Evolutionary conservation across 2,113 vertebrate genomes (phyloP), one percentile per base, ranked within the genome.

Genomic region (Cairina moschata): DNA sequence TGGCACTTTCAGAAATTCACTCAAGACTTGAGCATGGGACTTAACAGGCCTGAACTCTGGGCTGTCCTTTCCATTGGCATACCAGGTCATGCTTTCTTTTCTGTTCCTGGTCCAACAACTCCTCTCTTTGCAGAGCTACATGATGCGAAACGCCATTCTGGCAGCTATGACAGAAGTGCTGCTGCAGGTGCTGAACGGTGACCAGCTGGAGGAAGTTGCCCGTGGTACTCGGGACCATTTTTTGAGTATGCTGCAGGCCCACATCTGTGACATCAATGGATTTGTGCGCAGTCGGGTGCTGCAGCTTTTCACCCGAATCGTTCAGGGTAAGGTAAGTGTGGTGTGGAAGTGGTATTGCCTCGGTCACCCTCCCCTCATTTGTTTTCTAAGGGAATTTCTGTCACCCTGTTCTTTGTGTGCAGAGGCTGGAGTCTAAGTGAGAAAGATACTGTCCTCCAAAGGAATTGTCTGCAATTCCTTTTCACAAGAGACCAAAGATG

Each of bases 91-190:
- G 8, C 25, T 28, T 31, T 48, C 46, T 76, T 59, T 25, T 56
- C 67, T 65, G 14, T 31, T 62, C 13, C 13, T 74, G 4, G 13
- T 62, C 71, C 7, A 79, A 11, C 26, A 15, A 5, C 34, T 83
- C 17, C 15, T 80, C 62, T 72, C 69, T 68, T 88, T 95, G 36
- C 95, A 99, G 99, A 99, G 97, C 78, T 98, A 99, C 42, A 60
- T 77, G 48, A 98, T 99, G 98, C 98, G 99, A 59, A 99, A 99
- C 29, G 99, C 99, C 1, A 91, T 99, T 80, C 98, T 99, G 29
- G 96, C 98, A 1, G 98, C 99, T 13, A 98, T 99, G 95, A 98
- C 99, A 5, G 99, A 99, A 88, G 97, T 98, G 82, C 94, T 99
- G 26, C 90, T 99, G 8, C 98, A 98, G 34, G 98, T 99, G 66